Conservation (phyloP, 1,140 invertebrate genomes). For the Aphelinus certus region DNA sequence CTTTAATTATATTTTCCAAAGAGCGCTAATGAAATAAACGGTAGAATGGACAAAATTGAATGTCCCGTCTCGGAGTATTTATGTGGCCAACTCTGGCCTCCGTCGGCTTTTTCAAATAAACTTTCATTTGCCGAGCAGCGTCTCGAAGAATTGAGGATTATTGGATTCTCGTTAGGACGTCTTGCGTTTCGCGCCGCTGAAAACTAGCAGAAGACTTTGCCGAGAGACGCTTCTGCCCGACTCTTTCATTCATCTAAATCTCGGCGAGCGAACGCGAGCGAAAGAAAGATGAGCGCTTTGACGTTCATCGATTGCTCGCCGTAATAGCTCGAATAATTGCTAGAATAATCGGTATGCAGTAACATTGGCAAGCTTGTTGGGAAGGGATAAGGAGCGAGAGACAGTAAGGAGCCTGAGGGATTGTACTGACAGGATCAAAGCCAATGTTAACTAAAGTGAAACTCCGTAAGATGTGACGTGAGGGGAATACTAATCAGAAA, state of each 20-base stretch:
- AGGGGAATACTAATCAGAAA: background rate
- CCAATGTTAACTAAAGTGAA: background rate
- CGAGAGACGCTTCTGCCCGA: conserved; percentile 10
- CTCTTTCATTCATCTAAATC: conserved; percentile 3
- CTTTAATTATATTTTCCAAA: background rate
- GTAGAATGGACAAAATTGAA: background rate
- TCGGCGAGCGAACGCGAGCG: conserved; percentile 40
- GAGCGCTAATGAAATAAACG: conserved; percentile 4
- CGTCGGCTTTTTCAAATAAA: conserved; percentile 53
- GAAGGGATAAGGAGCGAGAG: background rate
- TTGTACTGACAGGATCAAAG: background rate
- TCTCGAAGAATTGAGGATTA: conserved; percentile 57
- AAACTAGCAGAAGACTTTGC: conserved; percentile 45
- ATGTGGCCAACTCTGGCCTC: conserved; percentile 37
- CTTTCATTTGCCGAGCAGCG: conserved; percentile 55
- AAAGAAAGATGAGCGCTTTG: conserved; percentile 12
- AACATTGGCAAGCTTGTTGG: conserved; percentile 30
- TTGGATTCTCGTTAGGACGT: conserved; percentile 59
- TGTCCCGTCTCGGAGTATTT: conserved; percentile 21
- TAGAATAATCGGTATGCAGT: conserved; percentile 52
- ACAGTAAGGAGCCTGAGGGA: background rate
- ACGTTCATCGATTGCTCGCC: conserved; percentile 21
- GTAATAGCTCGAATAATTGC: conserved; percentile 53
- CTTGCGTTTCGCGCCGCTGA: conserved; percentile 40
- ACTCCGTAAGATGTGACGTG: background rate